Evolutionary conservation across 2,797 vertebrate genomes (phyloP).

Genomic region (Myotis vivesi): DNA sequence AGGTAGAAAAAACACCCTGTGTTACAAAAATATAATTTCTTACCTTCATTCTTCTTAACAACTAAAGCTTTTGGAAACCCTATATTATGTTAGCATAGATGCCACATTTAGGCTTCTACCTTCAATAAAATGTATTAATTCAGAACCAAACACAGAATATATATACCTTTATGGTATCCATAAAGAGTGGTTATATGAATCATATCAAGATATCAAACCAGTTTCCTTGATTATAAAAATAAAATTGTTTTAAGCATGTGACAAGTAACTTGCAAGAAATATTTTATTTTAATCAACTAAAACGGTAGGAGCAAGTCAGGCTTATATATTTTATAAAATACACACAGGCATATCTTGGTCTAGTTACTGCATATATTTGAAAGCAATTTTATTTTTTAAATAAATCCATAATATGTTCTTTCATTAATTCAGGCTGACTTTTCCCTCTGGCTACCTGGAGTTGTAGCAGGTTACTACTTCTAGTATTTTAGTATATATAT

Average conservation of each 20-base stretch:
- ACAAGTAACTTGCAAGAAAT: conserved; percentile 25
- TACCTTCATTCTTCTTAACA: neutral
- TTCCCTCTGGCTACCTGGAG: neutral
- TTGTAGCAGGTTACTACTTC: neutral
- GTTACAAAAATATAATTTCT: neutral
- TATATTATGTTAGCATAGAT: neutral
- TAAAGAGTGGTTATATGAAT: neutral
- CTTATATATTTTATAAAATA: neutral
- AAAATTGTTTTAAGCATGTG: conserved; percentile 18
- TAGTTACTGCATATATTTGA: neutral
- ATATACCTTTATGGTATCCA: neutral
- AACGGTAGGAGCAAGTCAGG: neutral
- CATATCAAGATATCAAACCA: conserved; percentile 24
- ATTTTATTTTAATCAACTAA: conserved; percentile 48
- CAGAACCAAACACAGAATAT: neutral
- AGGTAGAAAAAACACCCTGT: neutral
- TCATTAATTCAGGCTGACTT: neutral
- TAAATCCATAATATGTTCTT: neutral
- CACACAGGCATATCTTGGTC: neutral
- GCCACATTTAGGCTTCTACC: conserved; percentile 19
- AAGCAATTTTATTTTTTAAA: conserved; percentile 25
- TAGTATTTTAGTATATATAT: neutral
- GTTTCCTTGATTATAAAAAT: conserved; percentile 10
- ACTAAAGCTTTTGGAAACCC: neutral
- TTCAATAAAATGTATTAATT: conserved; percentile 39